Percentiles rank a stretch among this genome's conserved stretches.
Conservation (phyloP, 2,113 vertebrate species). For the Morone saxatilis region DNA sequence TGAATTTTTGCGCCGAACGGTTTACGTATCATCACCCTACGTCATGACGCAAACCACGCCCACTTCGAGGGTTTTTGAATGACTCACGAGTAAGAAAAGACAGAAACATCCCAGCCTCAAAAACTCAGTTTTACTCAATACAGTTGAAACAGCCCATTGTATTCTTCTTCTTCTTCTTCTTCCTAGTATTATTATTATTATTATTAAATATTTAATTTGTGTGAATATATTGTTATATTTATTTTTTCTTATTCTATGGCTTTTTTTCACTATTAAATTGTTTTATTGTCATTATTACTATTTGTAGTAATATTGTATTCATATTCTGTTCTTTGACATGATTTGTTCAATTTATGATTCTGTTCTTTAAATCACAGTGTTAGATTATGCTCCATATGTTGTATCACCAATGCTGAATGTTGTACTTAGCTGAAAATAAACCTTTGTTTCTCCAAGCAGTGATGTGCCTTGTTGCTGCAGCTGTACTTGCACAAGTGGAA, state of each 20-base stretch:
- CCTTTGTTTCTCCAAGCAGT: not conserved
- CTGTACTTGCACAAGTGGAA: not conserved
- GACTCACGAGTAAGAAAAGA: not conserved
- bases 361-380: not conserved
- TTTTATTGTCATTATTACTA: not conserved
- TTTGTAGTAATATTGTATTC: not conserved
- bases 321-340: not conserved
- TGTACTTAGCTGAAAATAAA: not conserved
- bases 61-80: rapidly evolving
- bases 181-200: not conserved
- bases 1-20: slow-evolving; percentile 87
- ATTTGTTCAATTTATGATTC: not conserved
- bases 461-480: not conserved
- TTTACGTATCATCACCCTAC: slow-evolving; percentile 61
- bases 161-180: too few relatives aligned
- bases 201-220: not conserved
- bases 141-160: not conserved
- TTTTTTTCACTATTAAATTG: not conserved
- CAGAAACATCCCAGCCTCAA: not conserved
- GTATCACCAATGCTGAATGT: not conserved
- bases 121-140: not conserved
- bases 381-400: not conserved
- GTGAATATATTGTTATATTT: too few relatives aligned
- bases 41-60: slow-evolving; percentile 64
- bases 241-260: too few relatives aligned